Conservation (phyloP, 2,797 vertebrate species). For the Poliocrania exsul region DNA sequence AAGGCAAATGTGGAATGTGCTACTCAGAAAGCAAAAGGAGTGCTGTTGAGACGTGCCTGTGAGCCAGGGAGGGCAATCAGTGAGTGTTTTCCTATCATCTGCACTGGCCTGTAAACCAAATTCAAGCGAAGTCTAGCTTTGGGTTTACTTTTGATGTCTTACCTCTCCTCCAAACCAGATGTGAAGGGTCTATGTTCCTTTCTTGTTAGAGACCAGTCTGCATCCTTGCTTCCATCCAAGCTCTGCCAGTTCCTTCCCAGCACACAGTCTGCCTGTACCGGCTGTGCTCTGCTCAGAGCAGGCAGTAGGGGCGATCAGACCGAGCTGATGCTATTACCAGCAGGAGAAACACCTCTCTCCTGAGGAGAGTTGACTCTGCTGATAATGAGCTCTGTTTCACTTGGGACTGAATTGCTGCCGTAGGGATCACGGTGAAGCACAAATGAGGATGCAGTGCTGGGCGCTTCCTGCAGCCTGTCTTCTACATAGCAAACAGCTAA, state of each 20-base stretch:
- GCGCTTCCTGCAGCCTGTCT: neutral
- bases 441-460: conserved; percentile 26
- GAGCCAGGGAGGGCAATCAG: neutral
- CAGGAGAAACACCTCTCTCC: conserved; percentile 5
- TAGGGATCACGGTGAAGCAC: conserved; percentile 1
- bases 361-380: conserved; percentile 6
- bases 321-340: neutral
- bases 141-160: neutral
- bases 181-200: neutral
- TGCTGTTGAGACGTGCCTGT: neutral
- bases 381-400: conserved; percentile 41
- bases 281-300: neutral
- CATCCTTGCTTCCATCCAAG: neutral
- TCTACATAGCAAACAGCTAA: conserved; percentile 16
- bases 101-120: neutral
- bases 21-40: neutral
- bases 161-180: neutral
- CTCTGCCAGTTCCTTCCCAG: neutral
- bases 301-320: neutral
- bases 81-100: neutral
- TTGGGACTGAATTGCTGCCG: neutral
- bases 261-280: accelerated
- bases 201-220: neutral
- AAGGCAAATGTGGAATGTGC: neutral
- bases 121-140: neutral